Conservation (phyloP, 2,113 vertebrate genomes). For the Corynorhinus townsendii region DNA sequence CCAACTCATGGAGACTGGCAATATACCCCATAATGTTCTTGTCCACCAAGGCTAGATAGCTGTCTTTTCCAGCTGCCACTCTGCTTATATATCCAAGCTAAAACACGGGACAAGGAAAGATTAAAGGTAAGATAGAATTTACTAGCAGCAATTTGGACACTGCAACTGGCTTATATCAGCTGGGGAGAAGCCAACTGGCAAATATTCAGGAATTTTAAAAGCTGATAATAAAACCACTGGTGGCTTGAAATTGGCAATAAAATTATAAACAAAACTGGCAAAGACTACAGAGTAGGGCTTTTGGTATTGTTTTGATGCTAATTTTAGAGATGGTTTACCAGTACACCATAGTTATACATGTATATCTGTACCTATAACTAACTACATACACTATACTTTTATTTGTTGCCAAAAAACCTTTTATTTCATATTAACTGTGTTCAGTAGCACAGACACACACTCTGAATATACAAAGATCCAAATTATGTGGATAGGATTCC, state of each 20-base stretch:
- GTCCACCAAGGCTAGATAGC: conserved; percentile 88
- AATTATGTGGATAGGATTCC: conserved; percentile 10
- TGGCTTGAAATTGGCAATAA: neutral
- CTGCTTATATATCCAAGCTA: conserved; percentile 95
- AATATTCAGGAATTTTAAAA: conserved; percentile 7
- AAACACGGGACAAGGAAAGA: conserved; percentile 51
- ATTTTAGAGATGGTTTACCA: neutral
- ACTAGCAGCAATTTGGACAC: neutral
- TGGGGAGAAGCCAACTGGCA: neutral
- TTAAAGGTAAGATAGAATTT: conserved; percentile 15
- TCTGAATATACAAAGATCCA: neutral
- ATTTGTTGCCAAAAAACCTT: neutral
- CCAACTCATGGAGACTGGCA: conserved; percentile 94
- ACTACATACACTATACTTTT: neutral
- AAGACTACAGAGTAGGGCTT: neutral
- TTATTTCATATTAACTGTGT: conserved; percentile 1
- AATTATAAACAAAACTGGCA: neutral
- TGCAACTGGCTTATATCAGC: neutral
- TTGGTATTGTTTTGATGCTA: neutral
- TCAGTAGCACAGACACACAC: neutral
- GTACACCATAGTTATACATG: neutral
- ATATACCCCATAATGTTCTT: conserved; percentile 94
- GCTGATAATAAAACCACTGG: neutral
- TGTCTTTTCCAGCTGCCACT: conserved; percentile 88
- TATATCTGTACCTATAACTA: neutral